Conservation (phyloP, 1,140 invertebrate species). For the Conopomorpha cramerella region DNA sequence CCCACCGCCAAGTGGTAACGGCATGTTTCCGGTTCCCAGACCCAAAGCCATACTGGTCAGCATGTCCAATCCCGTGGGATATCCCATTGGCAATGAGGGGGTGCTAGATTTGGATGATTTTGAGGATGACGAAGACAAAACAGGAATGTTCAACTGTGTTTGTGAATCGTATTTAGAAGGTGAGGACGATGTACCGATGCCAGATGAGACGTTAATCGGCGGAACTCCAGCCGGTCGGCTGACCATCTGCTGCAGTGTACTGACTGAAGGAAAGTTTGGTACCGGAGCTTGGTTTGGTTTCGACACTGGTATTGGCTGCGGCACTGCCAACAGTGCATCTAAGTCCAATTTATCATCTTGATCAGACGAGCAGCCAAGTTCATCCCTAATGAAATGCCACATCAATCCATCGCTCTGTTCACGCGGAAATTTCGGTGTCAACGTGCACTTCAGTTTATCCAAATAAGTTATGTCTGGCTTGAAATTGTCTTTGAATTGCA, state of each 20-base stretch:
- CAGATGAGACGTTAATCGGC: conserved; percentile 47
- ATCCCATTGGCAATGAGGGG: conserved; percentile 24
- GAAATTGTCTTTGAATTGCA: conserved; percentile 79
- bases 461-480: conserved; percentile 75
- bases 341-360: conserved; percentile 62
- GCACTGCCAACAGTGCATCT: conserved; percentile 57
- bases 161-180: conserved; percentile 55
- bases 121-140: conserved; percentile 38
- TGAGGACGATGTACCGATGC: conserved; percentile 42
- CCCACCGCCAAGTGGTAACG: conserved; percentile 32
- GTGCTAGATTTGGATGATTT: conserved; percentile 47
- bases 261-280: conserved; percentile 53
- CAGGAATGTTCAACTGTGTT: conserved; percentile 48
- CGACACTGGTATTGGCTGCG: conserved; percentile 55
- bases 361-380: conserved; percentile 57
- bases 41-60: conserved; percentile 56
- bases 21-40: conserved; percentile 38
- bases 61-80: conserved; percentile 55
- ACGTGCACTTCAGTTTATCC: conserved; percentile 75
- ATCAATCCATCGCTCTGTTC: conserved; percentile 68
- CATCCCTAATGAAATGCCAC: conserved; percentile 66
- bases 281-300: conserved; percentile 38
- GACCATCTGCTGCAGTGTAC: conserved; percentile 55
- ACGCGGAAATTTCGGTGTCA: conserved; percentile 68
- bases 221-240: conserved; percentile 50